Evolutionary conservation across 2,797 vertebrate species (phyloP), one percentile per base, ranked within the genome.

Genomic region (Pristis pectinata): DNA sequence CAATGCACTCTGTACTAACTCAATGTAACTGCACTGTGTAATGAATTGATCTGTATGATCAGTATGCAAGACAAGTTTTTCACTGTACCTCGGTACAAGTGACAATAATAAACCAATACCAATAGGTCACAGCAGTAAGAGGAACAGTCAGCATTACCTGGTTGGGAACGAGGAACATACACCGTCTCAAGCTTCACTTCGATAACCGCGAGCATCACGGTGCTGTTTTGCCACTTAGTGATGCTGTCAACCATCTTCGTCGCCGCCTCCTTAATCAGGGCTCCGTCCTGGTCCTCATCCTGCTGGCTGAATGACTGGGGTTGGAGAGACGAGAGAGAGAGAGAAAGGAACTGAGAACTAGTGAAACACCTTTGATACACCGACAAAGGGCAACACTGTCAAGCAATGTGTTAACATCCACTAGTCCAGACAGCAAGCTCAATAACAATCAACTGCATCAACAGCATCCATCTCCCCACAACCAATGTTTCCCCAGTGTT

Each of bases 101-200:
- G 49, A 6, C 49, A n/a, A n/a, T n/a, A n/a, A n/a, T n/a, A n/a
- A n/a, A n/a, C n/a, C n/a, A n/a, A n/a, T n/a, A n/a, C n/a, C n/a
- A n/a, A n/a, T n/a, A n/a, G n/a, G n/a, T n/a, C n/a, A n/a, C n/a
- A n/a, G n/a, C n/a, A 64, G 61, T 15, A 2, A 64, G 15, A 15
- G 64, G 49, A 49, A 49, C n/a, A 64, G 64, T 56, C 19, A 4
- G 2, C 1, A 7, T 59, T 85, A 94, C 94, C 94, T 94, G 94
- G 94, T 17, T 94, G 77, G n/a, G 77, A 70, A 34, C 53, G 77
- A 34, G 94, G 77, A 53, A 97, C 95, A 72, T 97, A 96, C 0
- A 96, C 96, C 0, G 97, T 98, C 96, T 98, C 98, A 95, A 99
- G 97, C 95, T 99, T 99, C 95, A 99, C 98, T 97, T 99, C 98